Conservation (phyloP, 2,888 invertebrate genomes). For the Drosophila hamatofila region DNA sequence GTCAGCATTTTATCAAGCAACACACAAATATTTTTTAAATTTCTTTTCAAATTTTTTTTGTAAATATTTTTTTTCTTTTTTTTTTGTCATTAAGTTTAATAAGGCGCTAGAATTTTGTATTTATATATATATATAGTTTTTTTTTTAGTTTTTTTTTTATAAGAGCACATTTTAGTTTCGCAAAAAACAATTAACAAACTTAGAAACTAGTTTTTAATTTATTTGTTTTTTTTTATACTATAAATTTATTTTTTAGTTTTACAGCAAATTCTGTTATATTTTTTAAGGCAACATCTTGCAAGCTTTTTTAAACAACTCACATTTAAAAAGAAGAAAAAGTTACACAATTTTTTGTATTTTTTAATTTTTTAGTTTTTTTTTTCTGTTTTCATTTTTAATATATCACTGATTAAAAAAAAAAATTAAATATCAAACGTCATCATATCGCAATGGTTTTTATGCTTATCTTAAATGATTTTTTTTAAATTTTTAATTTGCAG, state of each 20-base stretch:
- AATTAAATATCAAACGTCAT: slow-evolving; percentile 71
- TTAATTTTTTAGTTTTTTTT: slow-evolving; percentile 36
- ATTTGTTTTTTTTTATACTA: neutral
- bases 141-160: slow-evolving; percentile 41
- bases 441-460: slow-evolving; percentile 54
- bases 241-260: slow-evolving; percentile 31
- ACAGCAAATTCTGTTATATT: slow-evolving; percentile 17
- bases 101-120: slow-evolving; percentile 39
- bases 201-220: slow-evolving; percentile 26
- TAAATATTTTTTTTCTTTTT: slow-evolving; percentile 43
- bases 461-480: slow-evolving; percentile 40
- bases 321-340: slow-evolving; percentile 54
- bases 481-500: slow-evolving; percentile 10
- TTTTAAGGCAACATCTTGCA: slow-evolving; percentile 68
- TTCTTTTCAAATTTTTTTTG: slow-evolving; percentile 20
- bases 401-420: slow-evolving; percentile 69
- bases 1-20: slow-evolving; percentile 56
- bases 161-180: slow-evolving; percentile 64
- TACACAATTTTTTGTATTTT: slow-evolving; percentile 33
- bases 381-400: slow-evolving; percentile 23
- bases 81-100: slow-evolving; percentile 43
- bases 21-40: slow-evolving; percentile 62
- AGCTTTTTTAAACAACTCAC: slow-evolving; percentile 46
- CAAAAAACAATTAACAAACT: slow-evolving; percentile 59
- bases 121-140: slow-evolving; percentile 10